Conservation (phyloP, 2,797 vertebrate genomes). For the Avahi laniger region DNA sequence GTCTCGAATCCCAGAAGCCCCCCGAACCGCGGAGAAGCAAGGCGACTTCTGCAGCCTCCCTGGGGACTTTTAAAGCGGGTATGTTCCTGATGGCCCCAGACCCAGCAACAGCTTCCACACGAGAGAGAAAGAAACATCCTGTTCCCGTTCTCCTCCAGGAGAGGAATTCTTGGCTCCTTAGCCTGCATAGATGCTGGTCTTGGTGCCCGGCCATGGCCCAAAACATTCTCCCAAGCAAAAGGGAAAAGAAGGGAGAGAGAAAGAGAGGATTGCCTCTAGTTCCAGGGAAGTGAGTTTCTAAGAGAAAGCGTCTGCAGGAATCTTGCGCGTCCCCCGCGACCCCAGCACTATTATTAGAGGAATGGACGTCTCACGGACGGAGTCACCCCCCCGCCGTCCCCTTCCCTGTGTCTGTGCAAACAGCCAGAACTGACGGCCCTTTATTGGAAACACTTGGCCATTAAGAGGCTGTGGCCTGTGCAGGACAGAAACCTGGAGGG, state of each 20-base stretch:
- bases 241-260: conserved; percentile 34
- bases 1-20: neutral
- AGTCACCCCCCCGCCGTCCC: conserved; percentile 84
- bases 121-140: conserved; percentile 78
- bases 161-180: conserved; percentile 85
- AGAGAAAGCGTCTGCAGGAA: conserved; percentile 82
- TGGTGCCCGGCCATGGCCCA: conserved; percentile 86
- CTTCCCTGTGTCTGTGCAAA: conserved; percentile 55
- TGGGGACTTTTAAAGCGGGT: conserved; percentile 84
- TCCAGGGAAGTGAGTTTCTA: conserved; percentile 89
- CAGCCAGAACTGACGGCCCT: neutral
- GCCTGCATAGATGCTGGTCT: conserved; percentile 82
- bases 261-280: conserved; percentile 77
- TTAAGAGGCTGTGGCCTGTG: conserved; percentile 66
- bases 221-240: conserved; percentile 81
- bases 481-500: neutral
- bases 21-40: neutral
- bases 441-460: conserved; percentile 77
- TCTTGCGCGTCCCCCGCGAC: conserved; percentile 89
- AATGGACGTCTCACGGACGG: conserved; percentile 84
- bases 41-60: neutral
- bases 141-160: conserved; percentile 81
- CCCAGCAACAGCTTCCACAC: conserved; percentile 85
- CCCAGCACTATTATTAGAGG: conserved; percentile 87
- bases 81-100: conserved; percentile 84